Evolutionary conservation across 1,140 invertebrate genomes (phyloP).

Genomic region (Diorhabda elongata): DNA sequence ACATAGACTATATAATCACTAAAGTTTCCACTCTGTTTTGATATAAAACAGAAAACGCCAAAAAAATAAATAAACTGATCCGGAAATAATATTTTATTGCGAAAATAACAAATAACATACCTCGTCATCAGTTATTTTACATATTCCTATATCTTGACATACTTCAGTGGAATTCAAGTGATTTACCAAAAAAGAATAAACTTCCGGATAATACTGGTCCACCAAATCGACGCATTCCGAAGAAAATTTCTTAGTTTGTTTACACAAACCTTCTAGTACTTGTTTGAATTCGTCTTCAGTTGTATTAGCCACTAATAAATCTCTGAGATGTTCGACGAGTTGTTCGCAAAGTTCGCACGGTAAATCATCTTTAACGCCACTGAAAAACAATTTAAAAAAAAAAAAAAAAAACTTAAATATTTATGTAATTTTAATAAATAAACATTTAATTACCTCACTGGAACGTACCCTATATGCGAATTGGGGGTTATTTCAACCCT

Average conservation of each 20-base stretch:
- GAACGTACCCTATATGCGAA: conserved; percentile 54
- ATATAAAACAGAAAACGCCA: too few species aligned
- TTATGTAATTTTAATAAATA: not conserved
- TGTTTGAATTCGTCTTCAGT: conserved; percentile 76
- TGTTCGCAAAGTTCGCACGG: conserved; percentile 83
- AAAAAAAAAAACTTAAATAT: not conserved
- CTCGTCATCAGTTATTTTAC: conserved; percentile 39
- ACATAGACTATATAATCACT: too few species aligned
- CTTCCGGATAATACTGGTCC: conserved; percentile 68
- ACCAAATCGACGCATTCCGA: conserved; percentile 65
- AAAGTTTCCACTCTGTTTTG: too few species aligned
- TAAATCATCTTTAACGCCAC: conserved; percentile 56
- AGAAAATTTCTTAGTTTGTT: conserved; percentile 67
- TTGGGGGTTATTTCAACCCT: conserved; percentile 57
- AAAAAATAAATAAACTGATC: conserved; percentile 14
- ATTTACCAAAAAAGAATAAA: conserved; percentile 68
- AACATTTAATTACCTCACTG: conserved; percentile 40
- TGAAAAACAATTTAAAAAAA: conserved; percentile 10
- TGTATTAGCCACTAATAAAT: conserved; percentile 79
- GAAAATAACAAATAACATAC: conserved; percentile 35
- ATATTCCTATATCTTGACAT: conserved; percentile 70
- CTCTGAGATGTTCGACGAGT: conserved; percentile 70
- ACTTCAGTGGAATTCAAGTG: conserved; percentile 64
- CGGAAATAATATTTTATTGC: conserved; percentile 14
- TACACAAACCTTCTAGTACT: conserved; percentile 74